Base-by-base conservation (phyloP, 2,888 invertebrate species). In the Tricholauxania praeusta region DNA sequence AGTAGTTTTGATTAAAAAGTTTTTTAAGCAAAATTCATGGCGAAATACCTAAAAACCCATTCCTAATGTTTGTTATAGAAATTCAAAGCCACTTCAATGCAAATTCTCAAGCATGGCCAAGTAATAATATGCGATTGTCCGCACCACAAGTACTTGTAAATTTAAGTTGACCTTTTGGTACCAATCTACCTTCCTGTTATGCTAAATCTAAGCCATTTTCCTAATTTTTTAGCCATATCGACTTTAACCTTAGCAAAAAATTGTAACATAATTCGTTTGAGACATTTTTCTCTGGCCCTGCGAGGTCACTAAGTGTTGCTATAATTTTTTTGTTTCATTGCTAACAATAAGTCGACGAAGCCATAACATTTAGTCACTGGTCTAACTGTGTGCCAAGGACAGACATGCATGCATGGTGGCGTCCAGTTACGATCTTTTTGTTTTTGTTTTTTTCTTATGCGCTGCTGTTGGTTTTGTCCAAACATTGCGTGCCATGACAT, bases 401-500 rank as follows among this genome's bases (percentile, higher is more conserved):
- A 57, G 57, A 57, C 57, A 15, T 28, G 28, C 22, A 22, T 57
- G 28, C 22, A 28, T 57, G 22, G 28, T 57, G 57, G 22, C 19
- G 57, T 22, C 28, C 28, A 28, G 57, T 57, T 28, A 22, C 3
- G 22, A 57, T 57, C 14, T 39, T 39, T 62, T 10, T 39, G 5
- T n/a, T 12, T 32, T n/a, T 32, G 49, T 63, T 63, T 22, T 63
- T 12, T 47, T 39, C 15, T 12, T n/a, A 28, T 28, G 28, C 28
- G 28, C 28, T 28, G 28, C 28, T 28, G 60, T 67, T 62, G 22
- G 17, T 73, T 57, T 22, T 57, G 47, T 72, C 66, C 53, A 66
- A 77, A 74, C 76, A 78, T 81, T 80, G 82, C 82, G 81, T 82
- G 82, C 79, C 75, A 78, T 76, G 74, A 68, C 55, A 75, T 76